Conservation (phyloP, 1,140 invertebrate genomes). For the Trichonephila clavata region DNA sequence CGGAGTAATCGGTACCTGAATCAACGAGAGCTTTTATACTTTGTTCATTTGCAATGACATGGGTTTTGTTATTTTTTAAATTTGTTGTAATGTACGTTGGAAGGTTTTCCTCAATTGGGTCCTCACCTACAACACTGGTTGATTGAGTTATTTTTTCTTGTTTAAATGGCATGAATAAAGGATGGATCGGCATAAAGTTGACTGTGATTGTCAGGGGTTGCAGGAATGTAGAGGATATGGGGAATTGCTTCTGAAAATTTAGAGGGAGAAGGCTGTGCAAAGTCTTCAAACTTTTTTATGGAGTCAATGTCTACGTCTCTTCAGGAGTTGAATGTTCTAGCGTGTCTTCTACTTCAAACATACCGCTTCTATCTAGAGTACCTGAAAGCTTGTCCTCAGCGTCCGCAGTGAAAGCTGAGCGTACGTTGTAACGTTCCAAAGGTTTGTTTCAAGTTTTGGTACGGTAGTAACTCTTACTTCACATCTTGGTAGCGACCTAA, state of each 20-base stretch:
- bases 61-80: conserved; percentile 14
- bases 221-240: neutral
- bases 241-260: neutral
- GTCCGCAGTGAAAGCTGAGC: conserved; percentile 33
- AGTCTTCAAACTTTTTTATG: neutral
- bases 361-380: conserved; percentile 41
- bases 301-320: neutral
- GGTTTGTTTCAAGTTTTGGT: neutral
- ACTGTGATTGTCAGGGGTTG: neutral
- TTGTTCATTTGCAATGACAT: conserved; percentile 28
- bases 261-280: neutral
- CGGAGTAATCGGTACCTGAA: no score
- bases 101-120: neutral
- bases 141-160: conserved; percentile 5
- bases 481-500: conserved; percentile 8
- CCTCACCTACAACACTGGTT: neutral
- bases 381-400: neutral
- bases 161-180: neutral
- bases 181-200: neutral
- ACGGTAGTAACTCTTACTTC: neutral
- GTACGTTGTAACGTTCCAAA: neutral
- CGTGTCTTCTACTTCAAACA: neutral
- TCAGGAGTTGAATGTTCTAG: neutral
- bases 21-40: conserved; percentile 1
- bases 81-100: neutral